Percentiles rank a stretch among this genome's conserved stretches.
phyloP scores from a whole-genome alignment of 1,140 invertebrate species.

The Procambarus virginalis region DNA sequence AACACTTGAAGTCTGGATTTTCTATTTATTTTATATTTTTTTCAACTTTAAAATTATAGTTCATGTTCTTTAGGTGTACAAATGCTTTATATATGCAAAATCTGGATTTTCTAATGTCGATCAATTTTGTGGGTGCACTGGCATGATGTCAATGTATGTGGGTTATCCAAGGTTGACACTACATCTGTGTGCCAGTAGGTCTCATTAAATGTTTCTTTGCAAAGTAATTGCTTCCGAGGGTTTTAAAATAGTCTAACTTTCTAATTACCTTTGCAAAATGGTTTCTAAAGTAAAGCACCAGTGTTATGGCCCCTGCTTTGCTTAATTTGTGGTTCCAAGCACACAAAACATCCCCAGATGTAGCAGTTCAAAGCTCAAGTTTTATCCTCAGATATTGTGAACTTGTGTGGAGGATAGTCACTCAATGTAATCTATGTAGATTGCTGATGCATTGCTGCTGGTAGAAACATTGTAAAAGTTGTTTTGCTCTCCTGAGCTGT shows the following conservation, averaged over 20 bases:
- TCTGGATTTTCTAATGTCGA: conserved; percentile 4
- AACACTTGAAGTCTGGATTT: not conserved
- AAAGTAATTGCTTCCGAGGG: not conserved
- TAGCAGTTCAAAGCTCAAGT: conserved; percentile 8
- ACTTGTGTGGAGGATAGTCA: conserved; percentile 22
- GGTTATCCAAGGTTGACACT: conserved; percentile 13
- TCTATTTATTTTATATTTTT: not conserved
- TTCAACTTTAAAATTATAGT: conserved; percentile 11
- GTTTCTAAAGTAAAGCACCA: conserved; percentile 7
- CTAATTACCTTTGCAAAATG: not conserved
- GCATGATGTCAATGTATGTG: conserved; percentile 13
- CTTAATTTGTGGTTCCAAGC: not conserved
- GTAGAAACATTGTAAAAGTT: conserved; percentile 11
- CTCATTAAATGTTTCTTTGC: not conserved
- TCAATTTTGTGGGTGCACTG: conserved; percentile 25
- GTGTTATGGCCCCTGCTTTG: conserved; percentile 15
- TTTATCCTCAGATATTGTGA: not conserved
- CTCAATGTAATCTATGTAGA: conserved; percentile 3
- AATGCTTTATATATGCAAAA: conserved; percentile 30
- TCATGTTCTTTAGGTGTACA: conserved; percentile 37
- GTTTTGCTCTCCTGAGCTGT: conserved; percentile 4
- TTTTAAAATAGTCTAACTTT: not conserved
- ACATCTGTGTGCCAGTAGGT: not conserved
- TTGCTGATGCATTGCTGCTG: conserved; percentile 22
- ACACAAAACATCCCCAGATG: conserved; percentile 12